Evolutionary conservation across 2,888 invertebrate genomes (phyloP).

Genomic region (Exephanes ischioxanthus): DNA sequence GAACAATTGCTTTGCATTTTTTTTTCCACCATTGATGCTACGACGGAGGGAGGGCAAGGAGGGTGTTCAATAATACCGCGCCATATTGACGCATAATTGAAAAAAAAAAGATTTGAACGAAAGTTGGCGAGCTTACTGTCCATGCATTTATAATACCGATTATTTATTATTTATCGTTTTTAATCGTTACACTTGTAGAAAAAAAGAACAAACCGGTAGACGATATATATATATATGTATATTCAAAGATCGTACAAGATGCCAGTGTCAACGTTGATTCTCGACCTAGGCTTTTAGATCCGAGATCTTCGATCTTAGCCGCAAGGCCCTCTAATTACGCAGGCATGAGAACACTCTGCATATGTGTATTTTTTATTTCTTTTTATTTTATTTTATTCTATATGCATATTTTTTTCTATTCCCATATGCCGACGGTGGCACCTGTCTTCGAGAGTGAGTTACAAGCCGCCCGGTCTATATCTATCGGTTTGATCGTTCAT

Average conservation of each 20-base stretch:
- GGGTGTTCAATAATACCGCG: too few species aligned
- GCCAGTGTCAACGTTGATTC: constrained; percentile 33
- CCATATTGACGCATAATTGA: too few species aligned
- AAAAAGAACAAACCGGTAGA: constrained; percentile 1
- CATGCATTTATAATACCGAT: not conserved
- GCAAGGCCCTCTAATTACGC: constrained; percentile 43
- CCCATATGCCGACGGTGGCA: constrained; percentile 38
- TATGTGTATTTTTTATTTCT: not conserved
- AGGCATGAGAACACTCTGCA: constrained; percentile 38
- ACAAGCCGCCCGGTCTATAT: constrained; percentile 58
- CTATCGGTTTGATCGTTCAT: constrained; percentile 58
- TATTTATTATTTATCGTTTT: constrained; percentile 22
- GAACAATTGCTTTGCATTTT: not conserved
- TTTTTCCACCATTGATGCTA: not conserved
- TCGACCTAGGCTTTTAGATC: constrained; percentile 2
- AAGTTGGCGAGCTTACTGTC: not conserved
- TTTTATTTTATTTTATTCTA: not conserved
- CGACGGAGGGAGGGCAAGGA: too few species aligned
- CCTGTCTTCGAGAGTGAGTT: constrained; percentile 53
- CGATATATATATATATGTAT: constrained; percentile 11
- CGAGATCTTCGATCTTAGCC: constrained; percentile 53
- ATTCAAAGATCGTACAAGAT: constrained; percentile 42
- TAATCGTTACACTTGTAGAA: constrained; percentile 9
- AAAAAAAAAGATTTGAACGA: not conserved
- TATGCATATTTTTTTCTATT: constrained; percentile 30